These are phyloP conservation scores for Coptodon bakossiorum DNA, from an alignment of 2,113 vertebrate species.

Conservation along the genomic window DNA sequence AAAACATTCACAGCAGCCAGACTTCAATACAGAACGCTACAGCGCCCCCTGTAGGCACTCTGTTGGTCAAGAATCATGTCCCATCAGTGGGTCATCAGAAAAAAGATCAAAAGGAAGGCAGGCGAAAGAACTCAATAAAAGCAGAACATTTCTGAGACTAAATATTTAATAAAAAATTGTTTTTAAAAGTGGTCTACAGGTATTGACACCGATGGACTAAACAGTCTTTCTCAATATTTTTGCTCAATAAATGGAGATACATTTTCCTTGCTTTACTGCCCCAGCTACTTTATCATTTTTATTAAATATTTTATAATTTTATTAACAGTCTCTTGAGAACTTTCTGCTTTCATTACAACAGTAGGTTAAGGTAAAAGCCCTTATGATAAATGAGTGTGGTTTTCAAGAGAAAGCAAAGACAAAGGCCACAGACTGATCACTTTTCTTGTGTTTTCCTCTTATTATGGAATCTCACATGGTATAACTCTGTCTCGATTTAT, in stretches of 20 bases:
- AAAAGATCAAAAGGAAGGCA: not conserved
- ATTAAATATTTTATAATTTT: not conserved
- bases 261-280: rapidly evolving
- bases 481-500: not conserved
- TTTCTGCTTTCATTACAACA: not conserved
- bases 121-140: not conserved
- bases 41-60: not conserved
- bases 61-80: rapidly evolving
- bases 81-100: not conserved
- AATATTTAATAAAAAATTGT: not conserved
- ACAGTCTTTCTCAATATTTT: not conserved
- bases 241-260: not conserved
- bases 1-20: not conserved
- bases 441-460: not conserved
- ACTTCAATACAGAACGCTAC: rapidly evolving
- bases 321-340: not conserved
- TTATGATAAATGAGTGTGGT: not conserved
- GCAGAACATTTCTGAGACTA: not conserved
- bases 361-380: rapidly evolving
- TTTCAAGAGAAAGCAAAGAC: not conserved
- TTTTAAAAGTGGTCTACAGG: rapidly evolving
- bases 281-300: not conserved
- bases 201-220: not conserved
- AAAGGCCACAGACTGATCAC: not conserved
- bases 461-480: rapidly evolving